Evolutionary conservation across 2,888 invertebrate genomes (phyloP).

Genomic region (Apoderus coryli): DNA sequence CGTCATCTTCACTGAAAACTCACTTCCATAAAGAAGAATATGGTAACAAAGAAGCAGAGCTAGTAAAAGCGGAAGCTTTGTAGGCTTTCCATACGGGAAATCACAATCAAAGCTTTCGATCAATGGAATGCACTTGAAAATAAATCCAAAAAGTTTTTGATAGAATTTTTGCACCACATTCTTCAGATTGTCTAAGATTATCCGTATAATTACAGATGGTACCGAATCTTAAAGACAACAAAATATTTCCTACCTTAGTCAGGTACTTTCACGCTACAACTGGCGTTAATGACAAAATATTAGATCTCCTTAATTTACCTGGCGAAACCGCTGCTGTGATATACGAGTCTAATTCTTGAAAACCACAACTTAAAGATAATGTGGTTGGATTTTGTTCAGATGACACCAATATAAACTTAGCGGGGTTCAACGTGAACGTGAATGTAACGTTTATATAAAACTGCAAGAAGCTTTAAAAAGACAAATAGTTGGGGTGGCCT

Average conservation of each 20-base stretch:
- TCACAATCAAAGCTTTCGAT: too few relatives aligned
- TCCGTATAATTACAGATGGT: slow-evolving; percentile 18
- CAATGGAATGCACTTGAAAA: slow-evolving; percentile 11
- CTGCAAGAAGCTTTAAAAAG: slow-evolving; percentile 13
- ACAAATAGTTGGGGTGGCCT: slow-evolving; percentile 19
- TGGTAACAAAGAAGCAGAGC: too few relatives aligned
- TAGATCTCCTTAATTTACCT: slow-evolving; percentile 9
- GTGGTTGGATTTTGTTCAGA: slow-evolving; percentile 13
- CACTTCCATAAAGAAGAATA: too few relatives aligned
- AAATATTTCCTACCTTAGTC: slow-evolving; percentile 21
- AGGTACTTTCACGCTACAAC: slow-evolving; percentile 18
- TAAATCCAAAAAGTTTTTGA: slow-evolving; percentile 5
- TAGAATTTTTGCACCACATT: slow-evolving; percentile 9
- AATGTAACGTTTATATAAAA: slow-evolving; percentile 15
- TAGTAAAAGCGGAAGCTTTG: too few relatives aligned
- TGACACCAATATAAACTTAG: slow-evolving; percentile 15
- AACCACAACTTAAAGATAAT: slow-evolving; percentile 12
- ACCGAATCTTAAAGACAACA: slow-evolving; percentile 19
- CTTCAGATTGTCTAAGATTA: slow-evolving; percentile 13
- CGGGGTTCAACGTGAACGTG: slow-evolving; percentile 9
- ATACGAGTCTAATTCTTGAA: slow-evolving; percentile 1
- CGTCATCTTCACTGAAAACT: too few relatives aligned
- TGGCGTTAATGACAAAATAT: slow-evolving; percentile 16
- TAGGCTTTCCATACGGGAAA: too few relatives aligned
- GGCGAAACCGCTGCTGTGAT: slow-evolving; percentile 12